These are phyloP conservation scores for Podilymbus podiceps DNA, from an alignment of 2,113 vertebrate genomes.

Conservation along the genomic window DNA sequence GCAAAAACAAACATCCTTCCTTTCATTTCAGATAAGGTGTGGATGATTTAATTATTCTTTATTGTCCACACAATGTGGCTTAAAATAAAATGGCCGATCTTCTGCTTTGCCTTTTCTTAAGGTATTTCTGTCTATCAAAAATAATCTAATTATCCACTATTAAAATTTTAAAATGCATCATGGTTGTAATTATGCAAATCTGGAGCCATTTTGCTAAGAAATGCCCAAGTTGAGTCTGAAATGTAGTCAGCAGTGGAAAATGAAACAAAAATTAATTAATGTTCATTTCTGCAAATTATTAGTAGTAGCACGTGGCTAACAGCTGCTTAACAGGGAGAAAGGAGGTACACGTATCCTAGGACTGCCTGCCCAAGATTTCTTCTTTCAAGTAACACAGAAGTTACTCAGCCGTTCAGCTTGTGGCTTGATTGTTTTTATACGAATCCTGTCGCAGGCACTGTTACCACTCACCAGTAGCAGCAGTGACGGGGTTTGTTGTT, in stretches of 20 bases:
- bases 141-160: slow-evolving; percentile 41
- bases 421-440: neutral
- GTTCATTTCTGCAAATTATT: neutral
- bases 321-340: neutral
- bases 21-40: slow-evolving; percentile 75
- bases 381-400: neutral
- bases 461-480: rapidly evolving
- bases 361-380: neutral
- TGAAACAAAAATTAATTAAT: neutral
- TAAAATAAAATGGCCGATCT: slow-evolving; percentile 51
- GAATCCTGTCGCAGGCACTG: neutral
- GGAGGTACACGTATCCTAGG: neutral
- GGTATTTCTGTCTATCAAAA: neutral
- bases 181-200: slow-evolving; percentile 59
- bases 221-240: neutral
- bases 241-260: neutral
- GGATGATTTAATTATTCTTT: slow-evolving; percentile 79
- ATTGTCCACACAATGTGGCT: slow-evolving; percentile 47
- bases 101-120: neutral
- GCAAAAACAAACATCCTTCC: slow-evolving; percentile 63
- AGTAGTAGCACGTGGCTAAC: neutral
- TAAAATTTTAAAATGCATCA: slow-evolving; percentile 53
- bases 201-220: slow-evolving; percentile 39
- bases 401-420: neutral
- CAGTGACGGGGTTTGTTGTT: rapidly evolving